Evolutionary conservation across 2,113 vertebrate species (phyloP).

Genomic region (Cyanocitta stelleri): DNA sequence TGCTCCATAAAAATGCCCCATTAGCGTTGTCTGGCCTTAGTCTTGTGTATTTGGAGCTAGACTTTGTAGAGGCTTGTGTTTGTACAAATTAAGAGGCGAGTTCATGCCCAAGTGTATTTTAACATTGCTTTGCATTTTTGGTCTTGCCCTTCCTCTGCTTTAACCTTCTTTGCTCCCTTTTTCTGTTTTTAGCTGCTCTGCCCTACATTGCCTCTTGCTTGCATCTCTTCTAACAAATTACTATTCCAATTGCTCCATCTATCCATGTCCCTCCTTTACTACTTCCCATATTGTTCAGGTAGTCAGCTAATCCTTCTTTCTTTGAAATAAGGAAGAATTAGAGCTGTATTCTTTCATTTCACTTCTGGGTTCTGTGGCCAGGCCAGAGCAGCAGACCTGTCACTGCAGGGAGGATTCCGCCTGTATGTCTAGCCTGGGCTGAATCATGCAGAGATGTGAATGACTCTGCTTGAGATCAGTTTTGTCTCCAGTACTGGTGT

Average conservation of each 20-base stretch:
- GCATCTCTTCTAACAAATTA: neutral
- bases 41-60: neutral
- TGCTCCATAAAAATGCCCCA: neutral
- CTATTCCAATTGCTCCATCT: neutral
- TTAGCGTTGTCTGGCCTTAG: neutral
- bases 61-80: neutral
- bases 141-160: neutral
- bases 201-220: slow-evolving; percentile 20
- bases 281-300: neutral
- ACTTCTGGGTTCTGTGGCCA: neutral
- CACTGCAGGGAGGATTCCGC: neutral
- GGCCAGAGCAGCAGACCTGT: neutral
- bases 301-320: neutral
- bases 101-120: neutral
- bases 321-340: neutral
- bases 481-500: neutral
- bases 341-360: neutral
- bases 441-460: neutral
- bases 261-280: neutral
- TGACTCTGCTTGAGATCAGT: neutral
- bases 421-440: neutral
- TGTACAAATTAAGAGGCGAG: neutral
- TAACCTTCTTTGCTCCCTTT: slow-evolving; percentile 34
- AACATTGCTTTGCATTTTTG: neutral
- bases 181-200: slow-evolving; percentile 15